Evolutionary conservation across 2,113 vertebrate species (phyloP).

Genomic region (Bettongia penicillata): DNA sequence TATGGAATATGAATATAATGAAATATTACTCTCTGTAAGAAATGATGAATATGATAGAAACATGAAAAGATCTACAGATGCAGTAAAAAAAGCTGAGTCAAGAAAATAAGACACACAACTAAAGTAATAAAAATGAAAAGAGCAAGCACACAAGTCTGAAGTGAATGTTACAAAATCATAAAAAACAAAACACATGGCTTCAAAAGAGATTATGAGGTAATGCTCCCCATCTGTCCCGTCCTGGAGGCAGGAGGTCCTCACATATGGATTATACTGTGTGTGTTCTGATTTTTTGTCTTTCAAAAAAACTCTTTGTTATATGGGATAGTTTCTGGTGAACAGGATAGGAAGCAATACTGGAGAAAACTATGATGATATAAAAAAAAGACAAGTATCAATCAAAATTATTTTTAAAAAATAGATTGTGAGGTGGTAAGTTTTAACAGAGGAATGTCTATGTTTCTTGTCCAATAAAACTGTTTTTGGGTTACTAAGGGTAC

Average conservation of each 20-base stretch:
- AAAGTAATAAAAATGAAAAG: neutral
- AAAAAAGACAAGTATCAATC: too few species aligned
- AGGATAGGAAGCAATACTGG: too few species aligned
- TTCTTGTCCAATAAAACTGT: neutral
- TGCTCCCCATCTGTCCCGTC: neutral
- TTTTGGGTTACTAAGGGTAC: too few species aligned
- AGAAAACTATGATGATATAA: too few species aligned
- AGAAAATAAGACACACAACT: neutral
- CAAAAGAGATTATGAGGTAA: neutral
- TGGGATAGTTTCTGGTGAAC: too few species aligned
- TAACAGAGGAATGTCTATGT: neutral
- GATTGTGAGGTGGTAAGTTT: neutral
- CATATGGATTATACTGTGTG: neutral
- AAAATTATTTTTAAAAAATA: too few species aligned
- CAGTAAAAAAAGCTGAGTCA: neutral
- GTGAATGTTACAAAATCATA: neutral
- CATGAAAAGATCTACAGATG: neutral
- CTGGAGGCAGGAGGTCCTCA: neutral
- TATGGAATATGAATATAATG: neutral
- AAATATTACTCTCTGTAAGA: neutral
- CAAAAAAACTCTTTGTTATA: neutral
- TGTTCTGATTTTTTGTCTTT: neutral
- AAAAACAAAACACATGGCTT: neutral
- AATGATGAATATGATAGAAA: neutral
- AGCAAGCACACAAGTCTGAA: neutral